These are phyloP conservation scores for Molanna angustata DNA, from an alignment of 2,888 invertebrate species.

Conservation along the genomic window DNA sequence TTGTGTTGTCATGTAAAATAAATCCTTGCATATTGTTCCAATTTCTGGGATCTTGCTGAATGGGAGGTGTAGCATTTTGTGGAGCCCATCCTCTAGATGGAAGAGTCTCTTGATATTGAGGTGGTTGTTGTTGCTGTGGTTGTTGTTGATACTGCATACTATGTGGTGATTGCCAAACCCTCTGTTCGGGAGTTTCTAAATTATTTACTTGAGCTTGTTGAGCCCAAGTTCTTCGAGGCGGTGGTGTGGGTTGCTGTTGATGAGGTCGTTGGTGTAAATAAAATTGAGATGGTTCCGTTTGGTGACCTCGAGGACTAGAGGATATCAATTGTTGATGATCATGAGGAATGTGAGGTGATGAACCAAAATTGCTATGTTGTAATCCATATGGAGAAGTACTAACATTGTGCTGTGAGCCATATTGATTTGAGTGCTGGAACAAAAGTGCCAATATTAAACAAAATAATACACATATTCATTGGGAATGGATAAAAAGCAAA, in stretches of 20 bases:
- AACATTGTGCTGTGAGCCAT: slow-evolving; percentile 56
- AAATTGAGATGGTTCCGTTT: slow-evolving; percentile 60
- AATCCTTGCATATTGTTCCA: slow-evolving; percentile 58
- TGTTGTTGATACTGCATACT: slow-evolving; percentile 35
- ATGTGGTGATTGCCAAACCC: slow-evolving; percentile 45
- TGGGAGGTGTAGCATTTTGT: slow-evolving; percentile 36
- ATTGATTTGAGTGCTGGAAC: slow-evolving; percentile 35
- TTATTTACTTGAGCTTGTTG: slow-evolving; percentile 47
- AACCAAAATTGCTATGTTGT: slow-evolving; percentile 45
- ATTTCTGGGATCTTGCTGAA: slow-evolving; percentile 42
- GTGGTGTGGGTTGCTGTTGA: slow-evolving; percentile 51
- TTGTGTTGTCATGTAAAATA: slow-evolving; percentile 60
- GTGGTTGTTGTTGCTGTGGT: slow-evolving; percentile 36
- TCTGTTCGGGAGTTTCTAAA: slow-evolving; percentile 32
- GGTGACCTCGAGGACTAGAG: slow-evolving; percentile 33
- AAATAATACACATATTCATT: too few species aligned
- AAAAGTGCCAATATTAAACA: slow-evolving; percentile 8
- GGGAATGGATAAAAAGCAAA: too few species aligned
- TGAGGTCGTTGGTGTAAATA: slow-evolving; percentile 69
- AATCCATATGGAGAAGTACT: slow-evolving; percentile 39
- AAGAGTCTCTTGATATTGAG: slow-evolving; percentile 46
- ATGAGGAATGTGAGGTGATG: slow-evolving; percentile 51
- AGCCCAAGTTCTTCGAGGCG: slow-evolving; percentile 67
- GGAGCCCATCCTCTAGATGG: slow-evolving; percentile 40
- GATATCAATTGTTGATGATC: slow-evolving; percentile 32